Evolutionary conservation across 2,797 vertebrate species (phyloP), one percentile per base, ranked within the genome.

Genomic region (Odontamblyopus rebecca): DNA sequence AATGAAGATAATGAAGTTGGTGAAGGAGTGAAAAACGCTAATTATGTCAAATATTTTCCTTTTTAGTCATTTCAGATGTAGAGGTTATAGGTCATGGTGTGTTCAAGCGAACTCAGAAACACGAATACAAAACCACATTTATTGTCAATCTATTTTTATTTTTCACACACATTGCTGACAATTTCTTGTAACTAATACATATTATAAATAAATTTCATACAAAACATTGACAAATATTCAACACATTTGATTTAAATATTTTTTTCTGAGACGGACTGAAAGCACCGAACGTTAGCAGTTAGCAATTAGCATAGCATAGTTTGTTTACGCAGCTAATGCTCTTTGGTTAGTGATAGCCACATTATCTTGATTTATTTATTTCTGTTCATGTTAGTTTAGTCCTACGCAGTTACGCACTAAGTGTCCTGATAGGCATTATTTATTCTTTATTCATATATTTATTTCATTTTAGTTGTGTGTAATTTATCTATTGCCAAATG

Each of bases 401-500:
- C 27, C 16, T 56, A 29, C 27, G 57, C 59, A 61, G 27, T 16
- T 56, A 60, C 57, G 57, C 59, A 61, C 59, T 2, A 61, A 61
- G 59, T 61, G 59, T 61, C 59, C 59, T 61, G 59, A 61, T 61
- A 32, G 57, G 16, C 27, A 60, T 60, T 61, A 18, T 61, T 61
- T 61, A 32, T 61, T 61, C 16, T 74, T 51, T 64, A 73, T 63
- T 73, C 44, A 0, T 71, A 74, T 48, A 30, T 70, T 57, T 44
- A 44, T 69, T 16, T 77, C 70, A 13, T 57, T 81, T 74, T 76
- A 19, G 81, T 82, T 78, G 67, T 80, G 62, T 84, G 53, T 76
- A 29, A 74, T 79, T 66, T 67, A 41, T 72, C 69, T 78, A 27
- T 76, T 85, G 75, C 77, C 77, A 80, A 78, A 78, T 82, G 53